phyloP scores from a whole-genome alignment of 2,888 invertebrate species.

The Andrena trimmerana region DNA sequence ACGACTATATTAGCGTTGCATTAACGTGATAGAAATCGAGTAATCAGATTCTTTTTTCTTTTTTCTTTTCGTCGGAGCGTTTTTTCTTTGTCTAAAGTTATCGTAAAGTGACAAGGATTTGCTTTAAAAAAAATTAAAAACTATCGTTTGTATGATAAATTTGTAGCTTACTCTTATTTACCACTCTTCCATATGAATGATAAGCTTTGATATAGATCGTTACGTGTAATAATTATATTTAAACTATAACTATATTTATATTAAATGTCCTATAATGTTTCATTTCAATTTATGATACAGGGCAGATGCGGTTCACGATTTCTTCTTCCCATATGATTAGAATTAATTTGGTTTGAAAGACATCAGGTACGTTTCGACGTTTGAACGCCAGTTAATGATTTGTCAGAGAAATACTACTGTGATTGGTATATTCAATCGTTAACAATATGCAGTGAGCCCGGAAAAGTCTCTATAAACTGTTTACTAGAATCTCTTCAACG shows the following conservation, averaged over 20 bases:
- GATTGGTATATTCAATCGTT: slow-evolving; percentile 49
- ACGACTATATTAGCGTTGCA: not conserved
- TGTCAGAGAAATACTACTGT: slow-evolving; percentile 58
- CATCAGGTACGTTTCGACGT: slow-evolving; percentile 74
- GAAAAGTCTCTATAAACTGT: not conserved
- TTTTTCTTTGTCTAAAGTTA: not conserved
- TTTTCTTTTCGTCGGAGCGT: slow-evolving; percentile 1
- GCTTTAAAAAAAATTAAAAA: slow-evolving; percentile 16
- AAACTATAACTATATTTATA: slow-evolving; percentile 49
- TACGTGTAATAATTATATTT: slow-evolving; percentile 40
- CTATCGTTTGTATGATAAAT: slow-evolving; percentile 28
- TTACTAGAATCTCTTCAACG: not conserved
- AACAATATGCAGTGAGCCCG: slow-evolving; percentile 35
- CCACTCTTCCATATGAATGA: slow-evolving; percentile 22
- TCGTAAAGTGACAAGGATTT: slow-evolving; percentile 25
- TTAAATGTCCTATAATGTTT: slow-evolving; percentile 44
- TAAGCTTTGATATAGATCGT: slow-evolving; percentile 45
- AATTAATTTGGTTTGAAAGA: slow-evolving; percentile 71
- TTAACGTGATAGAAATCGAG: slow-evolving; percentile 10
- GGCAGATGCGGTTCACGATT: slow-evolving; percentile 26
- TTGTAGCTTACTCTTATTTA: slow-evolving; percentile 13
- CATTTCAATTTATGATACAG: slow-evolving; percentile 43
- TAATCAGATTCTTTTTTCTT: not conserved
- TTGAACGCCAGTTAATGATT: slow-evolving; percentile 65
- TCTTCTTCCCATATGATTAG: slow-evolving; percentile 34